Evolutionary conservation across 37 sponge, comb jelly and placozoan species (phyloP).

Genomic region (Ianthella basta): DNA sequence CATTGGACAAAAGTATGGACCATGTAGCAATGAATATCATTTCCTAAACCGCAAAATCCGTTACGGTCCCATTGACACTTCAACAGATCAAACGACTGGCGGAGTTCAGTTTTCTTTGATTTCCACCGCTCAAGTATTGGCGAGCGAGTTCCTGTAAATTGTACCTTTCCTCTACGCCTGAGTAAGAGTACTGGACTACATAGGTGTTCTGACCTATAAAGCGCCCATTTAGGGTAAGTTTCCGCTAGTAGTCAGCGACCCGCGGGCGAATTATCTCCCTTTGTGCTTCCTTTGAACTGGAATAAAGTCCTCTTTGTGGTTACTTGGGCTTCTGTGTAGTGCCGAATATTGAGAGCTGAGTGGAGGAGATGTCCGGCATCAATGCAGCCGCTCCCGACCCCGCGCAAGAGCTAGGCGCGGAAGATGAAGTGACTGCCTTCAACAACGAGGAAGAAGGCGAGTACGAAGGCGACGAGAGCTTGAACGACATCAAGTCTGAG

Average conservation of each 20-base stretch:
- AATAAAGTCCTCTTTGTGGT: conserved; percentile 11
- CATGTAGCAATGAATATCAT: conserved; percentile 19
- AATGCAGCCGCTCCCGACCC: neutral
- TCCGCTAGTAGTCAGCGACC: neutral
- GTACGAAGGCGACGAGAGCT: conserved; percentile 23
- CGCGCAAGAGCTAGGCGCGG: conserved; percentile 7
- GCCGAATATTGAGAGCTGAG: neutral
- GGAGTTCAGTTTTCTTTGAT: conserved; percentile 34
- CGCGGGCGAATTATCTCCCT: neutral
- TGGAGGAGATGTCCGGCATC: conserved; percentile 2
- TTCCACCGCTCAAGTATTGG: conserved; percentile 4
- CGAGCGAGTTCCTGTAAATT: conserved; percentile 24
- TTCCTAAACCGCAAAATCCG: conserved; percentile 26
- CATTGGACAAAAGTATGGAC: neutral
- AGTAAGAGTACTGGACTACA: neutral
- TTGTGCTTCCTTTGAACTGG: neutral
- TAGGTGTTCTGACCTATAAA: neutral
- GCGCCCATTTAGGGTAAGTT: neutral
- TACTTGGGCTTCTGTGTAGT: neutral
- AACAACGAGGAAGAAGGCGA: conserved; percentile 21
- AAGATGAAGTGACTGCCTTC: conserved; percentile 17
- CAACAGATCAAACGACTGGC: conserved; percentile 34
- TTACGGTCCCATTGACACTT: conserved; percentile 36
- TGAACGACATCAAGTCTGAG: conserved; percentile 24
- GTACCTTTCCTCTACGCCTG: neutral